Conservation (phyloP, 2,797 vertebrate species). For the Podargus strigoides region DNA sequence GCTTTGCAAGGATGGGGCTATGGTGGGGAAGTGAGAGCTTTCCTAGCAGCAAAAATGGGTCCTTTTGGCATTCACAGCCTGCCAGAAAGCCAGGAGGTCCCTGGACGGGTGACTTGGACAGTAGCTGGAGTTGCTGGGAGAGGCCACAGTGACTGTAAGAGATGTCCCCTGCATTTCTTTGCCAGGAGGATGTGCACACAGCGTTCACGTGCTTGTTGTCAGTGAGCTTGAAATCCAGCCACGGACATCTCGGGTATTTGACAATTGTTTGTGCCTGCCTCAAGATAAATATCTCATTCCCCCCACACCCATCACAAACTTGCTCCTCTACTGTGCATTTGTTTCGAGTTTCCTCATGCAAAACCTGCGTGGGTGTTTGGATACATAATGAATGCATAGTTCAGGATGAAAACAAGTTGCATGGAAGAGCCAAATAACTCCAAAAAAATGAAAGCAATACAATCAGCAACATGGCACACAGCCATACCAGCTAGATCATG, state of each 20-base stretch:
- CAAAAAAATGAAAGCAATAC: conserved; percentile 61
- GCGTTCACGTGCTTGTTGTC: neutral
- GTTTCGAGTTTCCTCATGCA: conserved; percentile 58
- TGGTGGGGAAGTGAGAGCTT: neutral
- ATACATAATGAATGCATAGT: conserved; percentile 60
- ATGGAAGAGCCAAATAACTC: conserved; percentile 47
- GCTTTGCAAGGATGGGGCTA: neutral
- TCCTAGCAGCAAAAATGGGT: neutral
- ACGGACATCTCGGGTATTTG: neutral
- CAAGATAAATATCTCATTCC: neutral
- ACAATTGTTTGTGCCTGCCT: conserved; percentile 4
- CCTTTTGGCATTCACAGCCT: neutral
- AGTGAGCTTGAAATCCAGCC: neutral
- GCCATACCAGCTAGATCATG: conserved; percentile 50
- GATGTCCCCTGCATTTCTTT: neutral
- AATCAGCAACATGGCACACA: conserved; percentile 55
- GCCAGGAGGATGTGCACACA: neutral
- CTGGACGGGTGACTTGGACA: neutral
- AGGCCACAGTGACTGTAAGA: neutral
- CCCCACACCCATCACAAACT: neutral
- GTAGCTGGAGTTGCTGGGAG: neutral
- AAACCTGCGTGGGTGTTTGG: conserved; percentile 59
- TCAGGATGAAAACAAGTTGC: conserved; percentile 61
- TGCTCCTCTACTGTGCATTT: conserved; percentile 11
- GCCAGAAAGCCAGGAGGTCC: neutral